These are phyloP conservation scores for Semicossyphus pulcher DNA, from an alignment of 2,113 vertebrate species.

Conservation along the genomic window DNA sequence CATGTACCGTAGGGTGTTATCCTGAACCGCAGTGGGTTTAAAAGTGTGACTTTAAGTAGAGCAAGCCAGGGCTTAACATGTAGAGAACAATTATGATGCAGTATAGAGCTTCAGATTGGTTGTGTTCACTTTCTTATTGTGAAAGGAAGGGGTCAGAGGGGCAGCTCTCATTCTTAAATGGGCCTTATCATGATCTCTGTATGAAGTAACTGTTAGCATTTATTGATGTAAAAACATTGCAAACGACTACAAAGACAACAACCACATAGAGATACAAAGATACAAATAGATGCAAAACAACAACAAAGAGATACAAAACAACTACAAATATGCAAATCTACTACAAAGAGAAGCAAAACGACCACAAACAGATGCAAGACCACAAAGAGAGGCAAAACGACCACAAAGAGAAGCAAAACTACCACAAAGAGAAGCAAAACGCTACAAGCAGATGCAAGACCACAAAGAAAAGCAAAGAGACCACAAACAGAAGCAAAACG, in stretches of 20 bases:
- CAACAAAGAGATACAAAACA: not conserved
- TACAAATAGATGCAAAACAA: not conserved
- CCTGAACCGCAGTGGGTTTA: not conserved
- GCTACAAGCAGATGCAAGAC: not conserved
- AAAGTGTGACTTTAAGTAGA: not conserved
- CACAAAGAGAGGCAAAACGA: not conserved
- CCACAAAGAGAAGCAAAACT: not conserved
- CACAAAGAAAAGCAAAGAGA: not conserved
- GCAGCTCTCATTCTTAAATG: too few species aligned
- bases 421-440: not conserved
- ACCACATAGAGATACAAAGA: not conserved
- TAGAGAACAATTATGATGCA: not conserved
- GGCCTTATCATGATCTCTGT: too few species aligned
- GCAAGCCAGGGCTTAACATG: not conserved
- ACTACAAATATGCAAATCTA: too few species aligned
- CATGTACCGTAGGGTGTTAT: constrained; percentile 13
- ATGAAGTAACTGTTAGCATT: too few species aligned
- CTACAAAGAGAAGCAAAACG: not conserved
- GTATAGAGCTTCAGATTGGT: not conserved
- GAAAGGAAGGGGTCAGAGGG: not conserved
- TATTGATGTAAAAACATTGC: too few species aligned
- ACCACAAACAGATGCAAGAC: not conserved
- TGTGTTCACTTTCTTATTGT: not conserved
- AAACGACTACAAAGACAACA: not conserved
- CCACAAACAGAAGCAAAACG: too few species aligned